phyloP scores from a whole-genome alignment of 2,113 vertebrate genomes.

The Lanius ludovicianus region DNA sequence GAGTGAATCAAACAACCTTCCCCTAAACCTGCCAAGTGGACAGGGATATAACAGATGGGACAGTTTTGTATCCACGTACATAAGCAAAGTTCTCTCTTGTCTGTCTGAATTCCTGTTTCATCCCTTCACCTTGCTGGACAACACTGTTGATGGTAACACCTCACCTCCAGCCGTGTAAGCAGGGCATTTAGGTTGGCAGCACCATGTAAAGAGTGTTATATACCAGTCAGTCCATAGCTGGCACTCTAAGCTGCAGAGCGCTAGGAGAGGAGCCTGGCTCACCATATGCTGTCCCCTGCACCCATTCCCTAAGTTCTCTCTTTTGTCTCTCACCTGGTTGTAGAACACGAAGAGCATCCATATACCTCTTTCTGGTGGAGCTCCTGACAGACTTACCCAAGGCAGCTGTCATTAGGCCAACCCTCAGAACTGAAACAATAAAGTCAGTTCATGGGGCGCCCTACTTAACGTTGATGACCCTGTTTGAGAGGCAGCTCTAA shows the following conservation, averaged over 20 bases:
- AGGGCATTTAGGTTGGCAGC: not conserved
- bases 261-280: not conserved
- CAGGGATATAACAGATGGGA: not conserved
- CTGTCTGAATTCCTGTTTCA: not conserved
- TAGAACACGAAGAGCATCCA: not conserved
- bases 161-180: not conserved
- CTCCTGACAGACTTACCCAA: not conserved
- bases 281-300: too few species aligned
- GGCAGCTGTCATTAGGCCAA: not conserved
- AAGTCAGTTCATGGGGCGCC: fast-evolving
- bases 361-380: not conserved
- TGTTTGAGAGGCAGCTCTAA: not conserved
- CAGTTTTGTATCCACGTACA: not conserved
- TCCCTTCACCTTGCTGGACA: not conserved
- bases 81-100: not conserved
- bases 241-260: not conserved
- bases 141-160: not conserved
- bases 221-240: not conserved
- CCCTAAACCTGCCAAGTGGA: not conserved
- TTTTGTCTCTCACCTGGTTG: not conserved
- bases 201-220: not conserved
- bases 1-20: not conserved
- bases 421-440: not conserved
- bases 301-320: not conserved
- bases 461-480: not conserved